A percentile compares a stretch with the other conserved stretches of the same genome.
Conservation (phyloP, 2,888 invertebrate genomes). For the Chelonus formosanus region DNA sequence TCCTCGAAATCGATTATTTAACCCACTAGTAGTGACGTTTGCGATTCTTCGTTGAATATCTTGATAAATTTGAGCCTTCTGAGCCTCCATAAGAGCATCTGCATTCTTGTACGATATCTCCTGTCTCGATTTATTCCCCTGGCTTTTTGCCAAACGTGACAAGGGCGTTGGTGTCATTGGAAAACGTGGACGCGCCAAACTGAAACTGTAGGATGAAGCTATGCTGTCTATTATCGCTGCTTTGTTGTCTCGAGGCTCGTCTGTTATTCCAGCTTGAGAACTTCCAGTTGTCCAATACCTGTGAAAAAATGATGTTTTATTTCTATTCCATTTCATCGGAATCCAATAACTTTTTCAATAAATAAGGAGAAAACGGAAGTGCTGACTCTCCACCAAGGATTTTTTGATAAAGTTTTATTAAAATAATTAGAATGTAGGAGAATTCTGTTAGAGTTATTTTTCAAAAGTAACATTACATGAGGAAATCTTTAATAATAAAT, state of each 20-base stretch:
- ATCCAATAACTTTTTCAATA: no score
- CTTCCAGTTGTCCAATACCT: constrained; percentile 58
- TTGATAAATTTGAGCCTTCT: constrained; percentile 52
- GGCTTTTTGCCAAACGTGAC: constrained; percentile 18
- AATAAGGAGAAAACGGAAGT: no score
- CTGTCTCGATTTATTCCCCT: constrained; percentile 29
- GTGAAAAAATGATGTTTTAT: constrained; percentile 13
- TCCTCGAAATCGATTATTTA: constrained; percentile 42
- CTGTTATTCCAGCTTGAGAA: constrained; percentile 44
- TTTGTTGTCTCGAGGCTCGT: constrained; percentile 52
- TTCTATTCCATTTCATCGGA: background rate
- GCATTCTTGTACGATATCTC: constrained; percentile 5
- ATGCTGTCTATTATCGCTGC: constrained; percentile 58
- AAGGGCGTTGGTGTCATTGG: constrained; percentile 16
- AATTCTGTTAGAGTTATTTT: no score
- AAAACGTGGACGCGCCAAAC: constrained; percentile 12
- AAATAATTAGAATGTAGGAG: no score
- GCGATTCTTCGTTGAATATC: constrained; percentile 55
- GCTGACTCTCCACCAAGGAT: no score
- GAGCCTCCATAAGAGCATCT: constrained; percentile 13
- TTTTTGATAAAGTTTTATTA: no score
- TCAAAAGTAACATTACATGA: no score
- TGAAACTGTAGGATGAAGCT: constrained; percentile 52
- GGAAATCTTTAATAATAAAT: no score
- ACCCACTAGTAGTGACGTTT: constrained; percentile 45